Evolutionary conservation across 2,113 vertebrate species (phyloP), one percentile per base, ranked within the genome.

Genomic region (Oceanodroma tethys): DNA sequence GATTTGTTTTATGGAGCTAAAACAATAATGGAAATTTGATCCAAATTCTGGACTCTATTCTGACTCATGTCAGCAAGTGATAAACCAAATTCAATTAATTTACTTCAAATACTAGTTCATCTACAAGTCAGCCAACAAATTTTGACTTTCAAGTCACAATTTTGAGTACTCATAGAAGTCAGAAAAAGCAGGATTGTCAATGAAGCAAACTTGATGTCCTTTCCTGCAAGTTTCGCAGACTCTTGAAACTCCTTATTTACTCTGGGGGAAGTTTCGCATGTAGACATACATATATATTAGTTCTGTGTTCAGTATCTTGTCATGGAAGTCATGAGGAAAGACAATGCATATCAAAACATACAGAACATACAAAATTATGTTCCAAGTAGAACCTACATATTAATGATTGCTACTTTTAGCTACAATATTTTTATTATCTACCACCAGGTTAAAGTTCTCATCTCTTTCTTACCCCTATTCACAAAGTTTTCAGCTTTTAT

Each of bases 291-390:
- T 1, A 2, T 38, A 13, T 62, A 30, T 45, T 75, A 65, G 25
- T 56, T 68, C 21, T 59, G 25, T 65, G 43, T 38, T 94, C 38
- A 2, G 1, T n/a, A 65, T 11, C 26, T 75, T 88, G 26, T 9
- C 52, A 14, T 42, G 40, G 40, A 88, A 59, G 20, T 68, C 36
- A 52, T 26, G 18, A 68, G 38, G n/a, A 94, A 94, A 72, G 17
- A 68, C 22, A 84, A 23, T 27, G 42, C 2, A 0, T 30, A 45
- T 4, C 0, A 0, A 91, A 95, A 74, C 19, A 45, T 45, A 45
- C 43, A 45, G 16, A 43, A 47, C 11, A 30, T 80, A 50, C 2
- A 86, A 58, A 83, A 34, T 50, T 65, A 23, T 16, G 26, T 85
- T 94, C 30, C 38, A 88, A 16, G 50, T 43, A 84, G 56, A 73